Evolutionary conservation across 2,113 vertebrate species (phyloP).

Genomic region (Daphoenositta chrysoptera): DNA sequence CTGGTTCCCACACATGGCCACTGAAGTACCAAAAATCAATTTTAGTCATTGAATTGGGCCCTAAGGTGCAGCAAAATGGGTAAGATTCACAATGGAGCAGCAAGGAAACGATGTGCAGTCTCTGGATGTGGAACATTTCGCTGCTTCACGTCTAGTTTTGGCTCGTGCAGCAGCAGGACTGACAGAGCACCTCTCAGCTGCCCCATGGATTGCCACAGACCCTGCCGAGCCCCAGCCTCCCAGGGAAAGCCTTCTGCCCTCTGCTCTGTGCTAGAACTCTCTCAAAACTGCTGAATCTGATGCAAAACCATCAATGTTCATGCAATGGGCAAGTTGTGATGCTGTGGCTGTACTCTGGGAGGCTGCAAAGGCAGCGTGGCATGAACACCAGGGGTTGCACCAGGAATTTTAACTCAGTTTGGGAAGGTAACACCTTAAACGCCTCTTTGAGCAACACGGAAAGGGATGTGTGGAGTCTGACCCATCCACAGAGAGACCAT

Average conservation of each 20-base stretch:
- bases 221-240: no score
- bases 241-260: background rate
- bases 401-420: background rate
- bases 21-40: conserved; percentile 71
- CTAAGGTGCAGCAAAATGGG: conserved; percentile 57
- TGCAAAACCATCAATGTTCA: rapidly evolving
- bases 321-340: rapidly evolving
- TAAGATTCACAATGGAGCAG: conserved; percentile 15
- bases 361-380: background rate
- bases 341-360: background rate
- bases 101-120: background rate
- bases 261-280: background rate
- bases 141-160: background rate
- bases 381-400: rapidly evolving
- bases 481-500: background rate
- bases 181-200: background rate
- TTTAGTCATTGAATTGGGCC: conserved; percentile 63
- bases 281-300: background rate
- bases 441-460: rapidly evolving
- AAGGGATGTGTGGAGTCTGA: background rate
- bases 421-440: background rate
- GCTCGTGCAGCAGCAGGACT: background rate
- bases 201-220: background rate
- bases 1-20: conserved; percentile 39
- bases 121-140: background rate